These are phyloP conservation scores for Rhodophaea formosa DNA, from an alignment of 2,888 invertebrate species.

Conservation along the genomic window DNA sequence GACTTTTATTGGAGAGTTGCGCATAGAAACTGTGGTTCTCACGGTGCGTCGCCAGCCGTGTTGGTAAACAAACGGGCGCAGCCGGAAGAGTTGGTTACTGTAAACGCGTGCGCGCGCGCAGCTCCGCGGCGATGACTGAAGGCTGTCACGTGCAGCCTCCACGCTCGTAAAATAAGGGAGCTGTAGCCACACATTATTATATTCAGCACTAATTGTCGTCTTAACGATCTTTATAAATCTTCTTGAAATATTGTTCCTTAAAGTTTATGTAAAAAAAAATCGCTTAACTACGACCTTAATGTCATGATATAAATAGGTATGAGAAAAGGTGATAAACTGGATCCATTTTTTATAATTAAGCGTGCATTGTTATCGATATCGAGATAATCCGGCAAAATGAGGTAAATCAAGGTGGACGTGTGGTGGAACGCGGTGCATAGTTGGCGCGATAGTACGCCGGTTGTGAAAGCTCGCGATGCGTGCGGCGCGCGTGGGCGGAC, in stretches of 20 bases:
- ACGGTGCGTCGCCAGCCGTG: slow-evolving; percentile 47
- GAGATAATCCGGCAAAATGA: slow-evolving; percentile 27
- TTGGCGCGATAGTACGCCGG: slow-evolving; percentile 43
- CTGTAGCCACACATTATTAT: background rate
- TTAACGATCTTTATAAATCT: background rate
- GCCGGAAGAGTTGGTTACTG: slow-evolving; percentile 37
- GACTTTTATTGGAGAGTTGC: slow-evolving; percentile 38
- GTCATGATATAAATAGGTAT: background rate
- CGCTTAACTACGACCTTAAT: too few relatives aligned
- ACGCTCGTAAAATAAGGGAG: slow-evolving; percentile 56
- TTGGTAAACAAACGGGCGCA: slow-evolving; percentile 63
- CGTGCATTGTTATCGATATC: slow-evolving; percentile 15
- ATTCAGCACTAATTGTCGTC: background rate
- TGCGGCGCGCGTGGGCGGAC: slow-evolving; percentile 74
- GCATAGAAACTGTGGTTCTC: slow-evolving; percentile 43
- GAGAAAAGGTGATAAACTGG: background rate
- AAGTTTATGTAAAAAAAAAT: too few relatives aligned
- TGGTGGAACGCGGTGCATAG: slow-evolving; percentile 2
- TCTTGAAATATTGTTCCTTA: too few relatives aligned
- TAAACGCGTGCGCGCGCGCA: slow-evolving; percentile 74
- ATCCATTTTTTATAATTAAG: slow-evolving; percentile 1
- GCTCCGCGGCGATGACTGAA: slow-evolving; percentile 70
- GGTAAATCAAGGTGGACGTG: slow-evolving; percentile 22
- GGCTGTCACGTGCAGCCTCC: slow-evolving; percentile 69
- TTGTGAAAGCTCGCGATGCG: slow-evolving; percentile 74